A percentile compares a stretch with the other conserved stretches of the same genome.
Evolutionary conservation across 2,888 invertebrate species (phyloP).

Genomic region (Chymomyza amoena): DNA sequence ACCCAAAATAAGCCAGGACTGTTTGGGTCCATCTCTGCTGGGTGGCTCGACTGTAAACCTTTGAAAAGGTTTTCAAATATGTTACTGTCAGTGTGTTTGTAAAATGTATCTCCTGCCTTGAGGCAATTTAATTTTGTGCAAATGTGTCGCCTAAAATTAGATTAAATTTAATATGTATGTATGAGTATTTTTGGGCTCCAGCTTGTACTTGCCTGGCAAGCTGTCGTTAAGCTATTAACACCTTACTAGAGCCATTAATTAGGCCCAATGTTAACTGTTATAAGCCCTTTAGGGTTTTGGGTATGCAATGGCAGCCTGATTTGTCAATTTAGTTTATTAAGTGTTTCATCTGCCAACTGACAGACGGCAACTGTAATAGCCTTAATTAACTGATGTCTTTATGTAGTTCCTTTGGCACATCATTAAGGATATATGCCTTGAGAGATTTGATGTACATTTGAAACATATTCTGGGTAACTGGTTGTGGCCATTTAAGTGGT

Average conservation of each 20-base stretch:
- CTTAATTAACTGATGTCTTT: conserved; percentile 64
- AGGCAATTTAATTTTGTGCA: background rate
- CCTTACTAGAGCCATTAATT: conserved; percentile 56
- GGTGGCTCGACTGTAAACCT: conserved; percentile 18
- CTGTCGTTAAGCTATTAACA: conserved; percentile 53
- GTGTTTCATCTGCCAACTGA: conserved; percentile 18
- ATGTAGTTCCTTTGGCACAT: background rate
- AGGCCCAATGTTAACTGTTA: conserved; percentile 48
- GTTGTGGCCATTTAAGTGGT: too few species aligned
- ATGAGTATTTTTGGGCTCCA: conserved; percentile 38
- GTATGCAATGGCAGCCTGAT: conserved; percentile 37
- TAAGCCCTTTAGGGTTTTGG: conserved; percentile 29
- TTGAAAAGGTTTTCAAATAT: conserved; percentile 34
- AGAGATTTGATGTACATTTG: background rate
- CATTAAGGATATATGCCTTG: background rate
- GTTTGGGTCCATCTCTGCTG: background rate
- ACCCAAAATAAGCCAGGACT: background rate
- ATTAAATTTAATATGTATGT: conserved; percentile 33
- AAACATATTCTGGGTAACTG: background rate
- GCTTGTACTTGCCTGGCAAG: conserved; percentile 43
- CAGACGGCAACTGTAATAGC: conserved; percentile 36
- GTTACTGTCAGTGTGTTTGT: background rate
- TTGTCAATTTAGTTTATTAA: conserved; percentile 67
- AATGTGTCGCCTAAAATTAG: conserved; percentile 23
- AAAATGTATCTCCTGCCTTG: background rate